These are phyloP conservation scores for Cryptoprocta ferox DNA, from an alignment of 2,797 vertebrate genomes.

Conservation along the genomic window DNA sequence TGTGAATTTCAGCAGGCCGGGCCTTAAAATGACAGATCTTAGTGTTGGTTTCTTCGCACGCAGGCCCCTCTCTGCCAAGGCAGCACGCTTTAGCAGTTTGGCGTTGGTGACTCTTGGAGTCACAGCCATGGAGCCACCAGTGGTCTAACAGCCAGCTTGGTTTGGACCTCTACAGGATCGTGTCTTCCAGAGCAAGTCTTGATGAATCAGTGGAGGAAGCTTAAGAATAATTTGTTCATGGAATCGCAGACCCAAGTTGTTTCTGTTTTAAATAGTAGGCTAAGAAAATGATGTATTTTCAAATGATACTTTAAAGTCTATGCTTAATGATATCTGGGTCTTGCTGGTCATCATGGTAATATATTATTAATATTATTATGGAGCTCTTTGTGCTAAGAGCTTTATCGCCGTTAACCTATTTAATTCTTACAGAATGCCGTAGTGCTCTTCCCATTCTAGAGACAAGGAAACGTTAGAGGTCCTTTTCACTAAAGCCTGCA, in stretches of 20 bases:
- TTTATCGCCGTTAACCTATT: background rate
- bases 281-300: background rate
- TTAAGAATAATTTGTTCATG: background rate
- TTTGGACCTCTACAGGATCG: background rate
- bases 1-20: conserved; percentile 11
- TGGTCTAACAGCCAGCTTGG: background rate
- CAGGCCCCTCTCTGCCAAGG: conserved; percentile 43
- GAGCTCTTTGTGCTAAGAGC: background rate
- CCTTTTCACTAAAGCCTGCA: background rate
- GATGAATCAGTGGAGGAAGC: background rate
- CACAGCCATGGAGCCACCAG: background rate
- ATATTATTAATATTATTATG: background rate
- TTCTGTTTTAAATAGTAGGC: conserved; percentile 44
- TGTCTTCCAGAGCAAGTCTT: background rate
- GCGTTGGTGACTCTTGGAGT: conserved; percentile 32
- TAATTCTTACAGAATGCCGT: background rate
- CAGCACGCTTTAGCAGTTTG: background rate
- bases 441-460: background rate
- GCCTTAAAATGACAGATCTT: background rate
- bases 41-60: background rate
- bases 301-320: background rate
- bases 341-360: background rate
- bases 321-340: background rate
- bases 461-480: background rate
- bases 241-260: background rate